Evolutionary conservation across 2,113 vertebrate species (phyloP), one percentile per base, ranked within the genome.

Genomic region (Zosterops hypoxanthus): DNA sequence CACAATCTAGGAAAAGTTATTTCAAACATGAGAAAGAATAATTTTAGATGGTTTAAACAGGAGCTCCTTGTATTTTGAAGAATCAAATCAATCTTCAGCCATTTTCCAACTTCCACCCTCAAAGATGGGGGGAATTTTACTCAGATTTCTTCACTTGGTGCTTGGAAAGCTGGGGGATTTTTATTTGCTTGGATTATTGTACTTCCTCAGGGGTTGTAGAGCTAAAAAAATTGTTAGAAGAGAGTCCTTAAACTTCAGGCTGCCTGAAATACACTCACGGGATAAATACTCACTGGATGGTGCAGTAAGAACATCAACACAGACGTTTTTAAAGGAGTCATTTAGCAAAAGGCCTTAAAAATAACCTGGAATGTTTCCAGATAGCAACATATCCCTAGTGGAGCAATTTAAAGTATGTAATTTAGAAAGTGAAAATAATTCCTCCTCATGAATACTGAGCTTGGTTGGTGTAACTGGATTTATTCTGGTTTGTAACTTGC

Each of bases 101-200:
- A 0, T 77, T 86, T 63, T 20, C 12, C 6, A 9, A 6, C 20
- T 77, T 61, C n/a, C 5, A 19, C 0, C 1, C 33, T 55, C 24
- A 13, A 31, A 56, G 25, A 5, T 31, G 3, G 8, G 42, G 39
- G 5, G 17, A 31, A 26, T 77, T 85, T 22, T 66, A 24, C 19
- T 77, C 69, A 42, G 22, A 42, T 6, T 47, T 22, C 44, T 75
- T 75, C 39, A 31, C 21, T 72, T 10, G 42, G 25, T 89, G 64
- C 36, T 59, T 57, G 20, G 41, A 53, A 47, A 52, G 41, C 19
- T 18, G 24, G 29, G 29, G 20, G 29, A 19, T 21, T 26, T 57
- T 39, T 57, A 34, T 61, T 85, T 77, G 15, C 26, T 47, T 36
- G 59, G 33, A 17, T 5, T n/a, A 2, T n/a, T 70, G 26, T 71